phyloP scores from a whole-genome alignment of 2,113 vertebrate species.

The Paraplagusia blochii region DNA sequence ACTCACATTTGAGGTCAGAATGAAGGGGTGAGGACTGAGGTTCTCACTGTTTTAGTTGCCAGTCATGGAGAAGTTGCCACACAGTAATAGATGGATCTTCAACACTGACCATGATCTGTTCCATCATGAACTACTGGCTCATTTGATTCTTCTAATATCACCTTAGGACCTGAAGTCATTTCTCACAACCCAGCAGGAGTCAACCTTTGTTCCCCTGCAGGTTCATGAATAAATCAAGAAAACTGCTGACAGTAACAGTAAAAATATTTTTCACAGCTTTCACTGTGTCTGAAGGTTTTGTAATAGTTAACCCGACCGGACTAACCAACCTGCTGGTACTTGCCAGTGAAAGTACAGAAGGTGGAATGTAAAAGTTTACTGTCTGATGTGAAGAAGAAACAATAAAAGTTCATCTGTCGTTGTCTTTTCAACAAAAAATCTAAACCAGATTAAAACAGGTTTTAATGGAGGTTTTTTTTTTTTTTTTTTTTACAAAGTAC shows the following conservation, averaged over 20 bases:
- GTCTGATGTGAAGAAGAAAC: not conserved
- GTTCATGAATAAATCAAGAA: conserved; percentile 9
- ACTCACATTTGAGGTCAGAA: not conserved
- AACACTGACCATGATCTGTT: no score
- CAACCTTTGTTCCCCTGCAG: not conserved
- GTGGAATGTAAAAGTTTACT: not conserved
- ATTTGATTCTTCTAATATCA: no score
- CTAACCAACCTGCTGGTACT: conserved; percentile 32
- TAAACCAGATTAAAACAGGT: no score
- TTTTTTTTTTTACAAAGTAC: not conserved
- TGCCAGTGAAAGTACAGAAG: not conserved
- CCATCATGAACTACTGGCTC: no score
- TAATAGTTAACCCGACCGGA: conserved; percentile 11
- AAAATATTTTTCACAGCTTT: conserved; percentile 26
- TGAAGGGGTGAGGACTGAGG: no score
- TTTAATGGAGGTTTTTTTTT: not conserved
- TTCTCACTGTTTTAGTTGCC: no score
- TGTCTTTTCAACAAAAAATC: no score
- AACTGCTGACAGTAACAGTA: conserved; percentile 18
- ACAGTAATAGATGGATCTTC: no score
- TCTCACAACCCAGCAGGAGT: no score
- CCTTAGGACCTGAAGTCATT: no score
- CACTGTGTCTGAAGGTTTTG: conserved; percentile 34
- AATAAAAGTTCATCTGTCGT: no score
- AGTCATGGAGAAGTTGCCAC: no score